Conservation (phyloP, 2,797 vertebrate genomes). For the Alauda arvensis region DNA sequence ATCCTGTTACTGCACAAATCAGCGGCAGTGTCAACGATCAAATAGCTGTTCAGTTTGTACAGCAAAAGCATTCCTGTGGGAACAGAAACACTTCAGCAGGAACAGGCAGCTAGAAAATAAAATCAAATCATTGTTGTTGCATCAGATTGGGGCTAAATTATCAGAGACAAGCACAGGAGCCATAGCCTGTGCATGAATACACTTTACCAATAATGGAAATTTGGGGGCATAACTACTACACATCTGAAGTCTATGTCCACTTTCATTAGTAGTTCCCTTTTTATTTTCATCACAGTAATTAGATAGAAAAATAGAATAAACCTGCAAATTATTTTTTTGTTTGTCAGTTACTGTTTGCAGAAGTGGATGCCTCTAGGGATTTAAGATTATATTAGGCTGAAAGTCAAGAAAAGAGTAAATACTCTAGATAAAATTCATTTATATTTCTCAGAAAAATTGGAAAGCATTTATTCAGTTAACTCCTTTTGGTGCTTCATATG, state of each 20-base stretch:
- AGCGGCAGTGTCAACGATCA: slow-evolving; percentile 3
- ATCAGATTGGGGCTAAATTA: slow-evolving; percentile 32
- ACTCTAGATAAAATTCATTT: not conserved
- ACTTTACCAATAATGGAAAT: slow-evolving; percentile 21
- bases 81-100: not conserved
- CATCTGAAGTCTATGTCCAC: not conserved
- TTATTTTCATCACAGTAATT: not conserved
- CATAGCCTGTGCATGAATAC: not conserved
- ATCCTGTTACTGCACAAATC: slow-evolving; percentile 41
- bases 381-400: not conserved
- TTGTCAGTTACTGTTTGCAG: not conserved
- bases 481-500: not conserved
- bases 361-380: not conserved
- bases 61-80: slow-evolving; percentile 10
- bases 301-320: slow-evolving; percentile 21
- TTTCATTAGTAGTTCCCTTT: slow-evolving; percentile 10
- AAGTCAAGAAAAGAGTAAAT: not conserved
- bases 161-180: slow-evolving; percentile 10
- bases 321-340: not conserved
- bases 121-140: not conserved
- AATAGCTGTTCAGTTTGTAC: slow-evolving; percentile 33
- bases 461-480: not conserved
- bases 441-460: not conserved
- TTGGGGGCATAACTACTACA: not conserved
- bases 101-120: slow-evolving; percentile 2